Conservation (phyloP, 92 coral and sea anemone species). For the Bergia sp. region DNA sequence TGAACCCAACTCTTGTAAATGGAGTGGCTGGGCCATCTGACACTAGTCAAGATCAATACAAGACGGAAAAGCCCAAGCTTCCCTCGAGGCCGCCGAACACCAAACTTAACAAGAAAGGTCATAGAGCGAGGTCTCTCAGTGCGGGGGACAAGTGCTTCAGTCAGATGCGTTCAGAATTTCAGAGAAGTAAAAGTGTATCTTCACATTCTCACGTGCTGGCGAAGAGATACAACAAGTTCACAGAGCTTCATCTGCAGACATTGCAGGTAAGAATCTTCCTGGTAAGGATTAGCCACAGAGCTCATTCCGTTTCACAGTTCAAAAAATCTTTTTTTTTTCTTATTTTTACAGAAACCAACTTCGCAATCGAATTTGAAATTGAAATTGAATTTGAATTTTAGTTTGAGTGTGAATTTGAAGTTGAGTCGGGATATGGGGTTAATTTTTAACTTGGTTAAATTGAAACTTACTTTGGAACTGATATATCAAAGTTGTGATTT, state of each 20-base stretch:
- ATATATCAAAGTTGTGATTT: too few species aligned
- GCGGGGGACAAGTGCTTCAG: conserved; percentile 37
- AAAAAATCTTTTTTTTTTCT: not conserved
- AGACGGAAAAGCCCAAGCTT: conserved; percentile 58
- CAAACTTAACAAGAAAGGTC: conserved; percentile 23
- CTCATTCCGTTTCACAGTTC: not conserved
- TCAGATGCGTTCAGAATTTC: conserved; percentile 1
- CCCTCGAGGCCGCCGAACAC: conserved; percentile 83
- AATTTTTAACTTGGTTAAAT: too few species aligned
- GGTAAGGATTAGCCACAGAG: not conserved
- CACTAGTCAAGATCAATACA: conserved; percentile 7
- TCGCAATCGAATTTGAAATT: not conserved
- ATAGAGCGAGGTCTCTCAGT: conserved; percentile 70
- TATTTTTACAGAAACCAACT: not conserved
- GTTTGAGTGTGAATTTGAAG: too few species aligned
- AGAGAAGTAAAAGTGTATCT: conserved; percentile 65
- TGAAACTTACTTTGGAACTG: too few species aligned
- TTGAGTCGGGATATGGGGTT: too few species aligned
- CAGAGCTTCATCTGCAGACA: conserved; percentile 75
- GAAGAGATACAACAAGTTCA: conserved; percentile 74
- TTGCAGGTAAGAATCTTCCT: conserved; percentile 37
- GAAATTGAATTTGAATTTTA: too few species aligned
- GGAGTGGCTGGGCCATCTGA: conserved; percentile 48
- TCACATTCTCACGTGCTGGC: conserved; percentile 56
- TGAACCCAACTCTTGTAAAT: conserved; percentile 72